phyloP scores from a whole-genome alignment of 2,113 vertebrate species.

The Protobothrops flavoviridis region DNA sequence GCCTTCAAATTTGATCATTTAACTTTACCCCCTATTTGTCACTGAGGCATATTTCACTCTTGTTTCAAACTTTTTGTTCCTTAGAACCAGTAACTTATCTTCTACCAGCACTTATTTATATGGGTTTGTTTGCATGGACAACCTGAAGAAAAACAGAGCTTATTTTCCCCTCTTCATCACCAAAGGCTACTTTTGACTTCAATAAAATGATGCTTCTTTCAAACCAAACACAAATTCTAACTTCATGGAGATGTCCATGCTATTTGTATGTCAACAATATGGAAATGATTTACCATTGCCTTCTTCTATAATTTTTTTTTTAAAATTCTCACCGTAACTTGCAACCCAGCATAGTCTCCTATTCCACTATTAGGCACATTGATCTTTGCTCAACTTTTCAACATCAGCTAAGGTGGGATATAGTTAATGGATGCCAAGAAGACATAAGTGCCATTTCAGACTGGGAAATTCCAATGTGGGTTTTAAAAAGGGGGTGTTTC shows the following conservation, averaged over 20 bases:
- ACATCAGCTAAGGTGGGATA: neutral
- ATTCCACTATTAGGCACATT: neutral
- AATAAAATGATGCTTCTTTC: neutral
- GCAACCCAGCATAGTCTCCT: neutral
- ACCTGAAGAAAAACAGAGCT: neutral
- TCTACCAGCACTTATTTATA: neutral
- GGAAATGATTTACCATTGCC: neutral
- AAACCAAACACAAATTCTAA: neutral
- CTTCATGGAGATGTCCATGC: neutral
- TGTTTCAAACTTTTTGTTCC: neutral
- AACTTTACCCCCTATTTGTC: neutral
- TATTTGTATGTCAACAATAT: neutral
- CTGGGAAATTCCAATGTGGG: neutral
- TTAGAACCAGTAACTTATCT: neutral
- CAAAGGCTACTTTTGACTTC: neutral
- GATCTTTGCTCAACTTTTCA: neutral
- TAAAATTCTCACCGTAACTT: neutral
- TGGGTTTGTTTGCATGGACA: neutral
- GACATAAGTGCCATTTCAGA: neutral
- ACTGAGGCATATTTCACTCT: neutral
- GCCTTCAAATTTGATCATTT: neutral
- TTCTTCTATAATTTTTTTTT: neutral
- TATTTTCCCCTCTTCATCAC: neutral
- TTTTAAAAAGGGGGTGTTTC: neutral
- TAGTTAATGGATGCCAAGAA: neutral